phyloP scores from a whole-genome alignment of 2,113 vertebrate genomes.

The Gnathonemus longibarbis region DNA sequence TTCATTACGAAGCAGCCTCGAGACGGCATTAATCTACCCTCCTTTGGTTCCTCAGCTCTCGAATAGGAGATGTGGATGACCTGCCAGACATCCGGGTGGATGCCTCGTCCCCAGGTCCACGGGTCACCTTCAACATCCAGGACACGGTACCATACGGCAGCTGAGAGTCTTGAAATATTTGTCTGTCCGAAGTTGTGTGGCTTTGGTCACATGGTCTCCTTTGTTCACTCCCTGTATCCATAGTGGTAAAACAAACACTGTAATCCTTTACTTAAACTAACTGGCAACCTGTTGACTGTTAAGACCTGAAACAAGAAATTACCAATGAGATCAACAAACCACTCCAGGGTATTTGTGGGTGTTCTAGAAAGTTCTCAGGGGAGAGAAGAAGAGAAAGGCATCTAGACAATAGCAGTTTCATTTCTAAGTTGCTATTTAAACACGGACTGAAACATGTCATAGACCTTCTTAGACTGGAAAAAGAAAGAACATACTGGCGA shows the following conservation, averaged over 20 bases:
- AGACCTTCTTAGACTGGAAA: not conserved
- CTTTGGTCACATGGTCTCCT: not conserved
- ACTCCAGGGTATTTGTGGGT: not conserved
- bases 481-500: not conserved
- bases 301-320: not conserved
- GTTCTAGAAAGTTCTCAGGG: not conserved
- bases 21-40: not conserved
- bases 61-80: constrained; percentile 79
- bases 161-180: not conserved
- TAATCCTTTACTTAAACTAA: not conserved
- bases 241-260: not conserved
- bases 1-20: not conserved
- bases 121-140: constrained; percentile 95
- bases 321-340: not conserved
- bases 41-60: constrained; percentile 57
- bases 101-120: constrained; percentile 79
- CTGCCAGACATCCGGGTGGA: constrained; percentile 84
- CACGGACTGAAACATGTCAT: not conserved
- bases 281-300: not conserved
- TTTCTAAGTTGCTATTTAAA: not conserved
- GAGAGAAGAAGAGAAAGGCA: not conserved
- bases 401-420: not conserved
- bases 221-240: not conserved
- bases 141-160: constrained; percentile 74
- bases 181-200: not conserved